Evolutionary conservation across 2,888 invertebrate species (phyloP), one percentile per base, ranked within the genome.

Genomic region (Mylabris sibirica): DNA sequence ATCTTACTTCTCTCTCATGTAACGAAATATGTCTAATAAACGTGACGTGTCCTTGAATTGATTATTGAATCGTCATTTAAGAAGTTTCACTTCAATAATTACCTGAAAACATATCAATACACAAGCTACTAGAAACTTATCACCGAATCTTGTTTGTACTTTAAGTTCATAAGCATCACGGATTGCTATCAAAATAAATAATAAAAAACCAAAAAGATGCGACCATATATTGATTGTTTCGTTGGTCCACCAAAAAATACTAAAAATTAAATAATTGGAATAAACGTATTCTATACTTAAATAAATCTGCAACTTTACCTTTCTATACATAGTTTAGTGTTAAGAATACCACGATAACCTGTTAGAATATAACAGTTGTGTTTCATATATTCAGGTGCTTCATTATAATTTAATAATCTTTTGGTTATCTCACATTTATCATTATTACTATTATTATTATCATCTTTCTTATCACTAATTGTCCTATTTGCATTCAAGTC

Each of bases 201-300:
- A 86, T 83, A 93, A 88, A 87, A 93, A 93, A 11, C 95, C 95
- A 79, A 94, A 93, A 80, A 98, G 88, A 83, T 98, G 98, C 60
- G 96, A 96, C 98, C 98, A 98, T 82, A 98, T 97, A 82, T 98
- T 98, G 82, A 98, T 90, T 0, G 97, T 98, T 85, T 98, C 98
- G 84, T 98, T 98, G 67, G 95, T 97, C 96, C 97, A 96, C 92
- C 96, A 94, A 86, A 98, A 96, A 82, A 96, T 88, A 84, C 97
- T 96, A 87, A 73, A 90, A 87, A 69, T 20, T 5, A 20, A 44
- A 8, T 4, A 38, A 38, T 38, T 14, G 3, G 12, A 38, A 14
- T 12, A 14, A 14, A 6, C 38, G 38, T 11, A 38, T 38, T 14
- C 30, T 30, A 30, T 30, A 30, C 2, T 30, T 8, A 30, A 30